Evolutionary conservation across 2,113 vertebrate species (phyloP), one percentile per base, ranked within the genome.

Genomic region (Sinosuthora webbiana): DNA sequence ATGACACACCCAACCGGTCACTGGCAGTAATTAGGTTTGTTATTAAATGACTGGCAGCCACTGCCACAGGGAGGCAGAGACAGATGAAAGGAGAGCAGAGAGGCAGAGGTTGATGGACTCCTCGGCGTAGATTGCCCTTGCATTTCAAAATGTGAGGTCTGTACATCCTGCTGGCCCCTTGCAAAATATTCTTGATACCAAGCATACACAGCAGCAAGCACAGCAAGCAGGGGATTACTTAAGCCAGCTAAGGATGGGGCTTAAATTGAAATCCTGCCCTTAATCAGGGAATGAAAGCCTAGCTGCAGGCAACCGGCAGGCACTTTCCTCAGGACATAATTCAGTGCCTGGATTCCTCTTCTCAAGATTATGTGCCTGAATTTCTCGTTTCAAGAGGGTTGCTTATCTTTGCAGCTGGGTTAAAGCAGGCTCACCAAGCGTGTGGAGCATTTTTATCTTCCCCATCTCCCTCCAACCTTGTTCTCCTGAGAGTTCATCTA

Each of bases 121-220:
- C 30, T 79, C 7, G 0, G 30, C 12, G 3, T 41, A 45, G 56
- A 56, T 16, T 0, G 0, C 9, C 39, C 75, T 55, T 1, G 2
- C 27, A 5, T 80, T 71, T 55, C 63, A 33, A 42, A 75, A 83
- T 13, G 17, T 28, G 47, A 86, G 53, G 52, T 85, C 75, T 7
- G 1, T 17, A 12, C 2, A 0, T 57, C 69, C 81, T 50, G 25
- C 60, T 75, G 69, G 42, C 44, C 39, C 55, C 1, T 0, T 45
- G 82, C 42, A 64, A 77, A 87, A 73, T 17, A 13, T 8, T 42
- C 71, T 45, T 0, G 0, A 20, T n/a, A 65, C 47, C n/a, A 53
- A 15, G 35, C 33, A 33, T 2, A 6, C 44, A 22, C 62, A 71
- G 83, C 62, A 88, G 77, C 42, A 27, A 4, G 24, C 75, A 62